Conservation (phyloP, 2,888 invertebrate species). For the Eupithecia pulchellata region DNA sequence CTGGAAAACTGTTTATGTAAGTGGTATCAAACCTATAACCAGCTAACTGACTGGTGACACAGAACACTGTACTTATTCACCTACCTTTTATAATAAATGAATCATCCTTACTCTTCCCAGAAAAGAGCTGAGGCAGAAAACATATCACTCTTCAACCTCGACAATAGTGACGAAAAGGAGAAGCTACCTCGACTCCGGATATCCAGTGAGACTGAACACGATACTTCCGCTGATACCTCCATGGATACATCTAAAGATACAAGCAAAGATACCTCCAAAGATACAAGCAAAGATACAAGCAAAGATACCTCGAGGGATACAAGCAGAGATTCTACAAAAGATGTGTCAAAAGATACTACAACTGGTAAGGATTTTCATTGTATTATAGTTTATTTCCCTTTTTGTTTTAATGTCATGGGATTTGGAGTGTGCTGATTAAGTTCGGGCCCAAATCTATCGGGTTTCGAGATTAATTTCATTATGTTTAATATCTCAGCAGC, state of each 20-base stretch:
- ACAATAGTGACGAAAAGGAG: conserved; percentile 55
- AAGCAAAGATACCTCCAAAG: conserved; percentile 30
- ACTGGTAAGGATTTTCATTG: conserved; percentile 40
- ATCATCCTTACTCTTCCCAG: conserved; percentile 49
- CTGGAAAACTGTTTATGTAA: neutral
- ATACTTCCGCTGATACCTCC: conserved; percentile 53
- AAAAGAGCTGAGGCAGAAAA: conserved; percentile 75
- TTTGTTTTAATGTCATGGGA: no score
- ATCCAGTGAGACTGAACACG: conserved; percentile 63
- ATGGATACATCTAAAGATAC: conserved; percentile 55
- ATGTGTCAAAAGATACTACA: conserved; percentile 30
- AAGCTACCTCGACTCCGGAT: conserved; percentile 58
- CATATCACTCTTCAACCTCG: conserved; percentile 57
- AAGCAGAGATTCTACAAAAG: conserved; percentile 23
- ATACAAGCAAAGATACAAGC: conserved; percentile 25
- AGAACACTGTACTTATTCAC: neutral
- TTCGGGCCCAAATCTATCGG: neutral
- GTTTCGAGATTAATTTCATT: no score
- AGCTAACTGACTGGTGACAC: no score
- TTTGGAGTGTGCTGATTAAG: neutral
- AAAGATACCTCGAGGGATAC: conserved; percentile 51
- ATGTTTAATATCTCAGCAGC: no score
- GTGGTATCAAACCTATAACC: neutral
- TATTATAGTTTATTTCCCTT: neutral
- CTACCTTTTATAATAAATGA: neutral